A percentile compares a stretch with the other conserved stretches of the same genome.
phyloP scores from a whole-genome alignment of 1,140 invertebrate genomes.

The Oryctes rhinoceros region DNA sequence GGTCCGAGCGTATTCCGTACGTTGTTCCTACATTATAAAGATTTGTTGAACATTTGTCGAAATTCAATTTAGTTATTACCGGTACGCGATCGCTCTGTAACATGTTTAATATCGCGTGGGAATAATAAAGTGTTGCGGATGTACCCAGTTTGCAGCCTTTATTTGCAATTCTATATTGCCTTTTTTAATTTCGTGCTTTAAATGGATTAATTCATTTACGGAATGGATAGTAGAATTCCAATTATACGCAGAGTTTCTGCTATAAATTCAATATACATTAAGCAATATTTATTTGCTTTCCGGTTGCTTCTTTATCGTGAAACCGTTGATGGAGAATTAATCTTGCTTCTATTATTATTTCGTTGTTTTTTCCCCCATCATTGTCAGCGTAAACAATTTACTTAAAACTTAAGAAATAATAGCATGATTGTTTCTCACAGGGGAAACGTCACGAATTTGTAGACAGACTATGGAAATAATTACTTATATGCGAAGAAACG shows the following conservation, averaged over 20 bases:
- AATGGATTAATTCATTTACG: constrained; percentile 22
- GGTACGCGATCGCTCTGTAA: background rate
- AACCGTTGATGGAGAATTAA: background rate
- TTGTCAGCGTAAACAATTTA: too few species aligned
- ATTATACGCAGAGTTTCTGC: background rate
- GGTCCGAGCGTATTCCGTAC: background rate
- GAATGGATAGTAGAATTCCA: background rate
- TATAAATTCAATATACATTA: background rate
- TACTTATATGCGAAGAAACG: too few species aligned
- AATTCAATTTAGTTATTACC: constrained; percentile 31
- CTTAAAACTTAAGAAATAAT: too few species aligned
- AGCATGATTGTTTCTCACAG: too few species aligned
- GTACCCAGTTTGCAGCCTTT: background rate
- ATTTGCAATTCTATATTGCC: constrained; percentile 32
- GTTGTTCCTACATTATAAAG: constrained; percentile 12
- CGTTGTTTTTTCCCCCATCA: too few species aligned
- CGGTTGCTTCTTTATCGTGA: background rate
- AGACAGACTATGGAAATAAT: too few species aligned
- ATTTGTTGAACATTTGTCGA: constrained; percentile 12
- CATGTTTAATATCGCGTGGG: constrained; percentile 32
- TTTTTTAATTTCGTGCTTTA: constrained; percentile 29
- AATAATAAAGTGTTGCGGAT: constrained; percentile 25
- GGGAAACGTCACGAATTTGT: too few species aligned
- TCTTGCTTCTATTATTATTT: too few species aligned
- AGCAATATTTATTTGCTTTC: background rate